Evolutionary conservation across 2,797 vertebrate species (phyloP), one percentile per base, ranked within the genome.

Genomic region (Ceyx erithaca): DNA sequence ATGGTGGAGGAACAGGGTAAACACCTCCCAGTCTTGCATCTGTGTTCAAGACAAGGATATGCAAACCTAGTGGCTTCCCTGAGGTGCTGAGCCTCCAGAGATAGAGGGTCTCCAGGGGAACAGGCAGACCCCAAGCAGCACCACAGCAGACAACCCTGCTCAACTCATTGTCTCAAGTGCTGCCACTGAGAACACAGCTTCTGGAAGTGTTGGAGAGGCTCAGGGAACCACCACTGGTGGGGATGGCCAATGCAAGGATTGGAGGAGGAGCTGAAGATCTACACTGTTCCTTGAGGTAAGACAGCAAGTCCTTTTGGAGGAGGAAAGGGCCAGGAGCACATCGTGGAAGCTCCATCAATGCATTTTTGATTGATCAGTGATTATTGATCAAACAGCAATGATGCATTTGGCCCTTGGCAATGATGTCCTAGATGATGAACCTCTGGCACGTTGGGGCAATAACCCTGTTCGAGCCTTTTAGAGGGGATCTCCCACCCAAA

Each of bases 371-470:
- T 37, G 13, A 85, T 28, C 25, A 49, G 0, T 28, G 10, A 57
- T 14, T 30, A n/a, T 1, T 25, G 26, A 73, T n/a, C 58, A 35
- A 72, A 54, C 80, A 3, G 17, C n/a, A 89, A 4, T 7, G 52
- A 54, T 15, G 14, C 6, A 8, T 14, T 61, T 55, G 55, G 46
- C 31, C 28, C 52, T 72, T 43, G 37, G 26, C 69, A 7, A 14
- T 9, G 40, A 48, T 7, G 15, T 55, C 31, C 26, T 25, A 43
- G 48, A 33, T 6, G 40, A 84, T n/a, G 40, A 85, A 82, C 35
- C 11, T 66, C 25, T 46, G 20, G 33, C 2, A 2, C 0, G 0
- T 1, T 41, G 23, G 15, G 31, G 10, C 23, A 72, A n/a, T 58
- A 81, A 84, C 33, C 41, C 75, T 33, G 14, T 51, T 14, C 15